phyloP scores from a whole-genome alignment of 2,113 vertebrate genomes.

The Grus americana region DNA sequence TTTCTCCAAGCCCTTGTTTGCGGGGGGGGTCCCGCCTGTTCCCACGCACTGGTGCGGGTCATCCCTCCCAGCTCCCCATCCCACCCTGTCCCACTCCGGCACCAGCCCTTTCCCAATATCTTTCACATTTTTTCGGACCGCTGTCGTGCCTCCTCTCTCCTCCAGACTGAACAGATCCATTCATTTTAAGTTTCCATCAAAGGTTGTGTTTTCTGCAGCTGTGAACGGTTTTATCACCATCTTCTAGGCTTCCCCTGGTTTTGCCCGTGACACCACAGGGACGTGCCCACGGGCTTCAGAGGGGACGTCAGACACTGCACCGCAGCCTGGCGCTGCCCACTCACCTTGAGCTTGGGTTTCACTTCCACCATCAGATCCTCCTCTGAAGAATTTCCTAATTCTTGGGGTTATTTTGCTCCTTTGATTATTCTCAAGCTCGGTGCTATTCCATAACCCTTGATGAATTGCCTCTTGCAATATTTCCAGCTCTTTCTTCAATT shows the following conservation, averaged over 20 bases:
- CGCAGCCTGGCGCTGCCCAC: not conserved
- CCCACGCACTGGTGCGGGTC: not conserved
- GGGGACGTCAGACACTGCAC: not conserved
- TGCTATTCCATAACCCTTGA: not conserved
- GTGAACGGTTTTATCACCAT: rapidly evolving
- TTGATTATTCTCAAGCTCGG: not conserved
- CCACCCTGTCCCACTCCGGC: not conserved
- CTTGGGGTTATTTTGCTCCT: not conserved
- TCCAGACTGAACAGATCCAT: not conserved
- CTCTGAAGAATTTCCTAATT: not conserved
- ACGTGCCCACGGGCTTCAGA: rapidly evolving
- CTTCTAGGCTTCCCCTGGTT: not conserved
- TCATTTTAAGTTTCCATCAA: not conserved
- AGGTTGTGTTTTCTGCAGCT: not conserved
- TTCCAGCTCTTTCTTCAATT: not conserved
- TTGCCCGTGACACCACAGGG: not conserved
- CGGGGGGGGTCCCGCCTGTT: rapidly evolving
- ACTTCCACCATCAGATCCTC: not conserved
- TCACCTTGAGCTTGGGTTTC: not conserved
- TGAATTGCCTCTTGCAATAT: not conserved
- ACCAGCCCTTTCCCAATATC: not conserved
- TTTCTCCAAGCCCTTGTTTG: not conserved
- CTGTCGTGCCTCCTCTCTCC: rapidly evolving
- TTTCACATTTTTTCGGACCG: rapidly evolving
- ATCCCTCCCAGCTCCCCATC: not conserved